Conservation (phyloP, 2,888 invertebrate genomes). For the Eilema caniola region DNA sequence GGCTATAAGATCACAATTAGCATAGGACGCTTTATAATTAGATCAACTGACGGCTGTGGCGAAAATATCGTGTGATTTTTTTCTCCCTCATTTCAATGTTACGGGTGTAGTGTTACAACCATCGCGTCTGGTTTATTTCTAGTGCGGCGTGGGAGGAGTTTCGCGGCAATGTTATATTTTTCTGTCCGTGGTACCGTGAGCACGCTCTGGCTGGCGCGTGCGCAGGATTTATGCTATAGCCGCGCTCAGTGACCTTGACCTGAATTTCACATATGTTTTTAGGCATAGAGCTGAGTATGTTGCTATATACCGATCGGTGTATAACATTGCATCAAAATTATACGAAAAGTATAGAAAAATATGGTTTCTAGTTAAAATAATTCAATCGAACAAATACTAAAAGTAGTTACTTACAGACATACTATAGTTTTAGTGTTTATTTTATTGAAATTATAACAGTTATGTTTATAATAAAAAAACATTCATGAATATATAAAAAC, state of each 20-base stretch:
- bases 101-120: constrained; percentile 82
- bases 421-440: no score
- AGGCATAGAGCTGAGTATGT: constrained; percentile 30
- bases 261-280: constrained; percentile 57
- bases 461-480: not conserved
- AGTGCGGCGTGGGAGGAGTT: constrained; percentile 75
- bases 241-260: constrained; percentile 80
- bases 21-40: constrained; percentile 60
- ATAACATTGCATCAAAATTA: not conserved
- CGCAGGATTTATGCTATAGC: constrained; percentile 45
- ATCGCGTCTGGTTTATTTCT: constrained; percentile 81
- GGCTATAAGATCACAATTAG: constrained; percentile 48
- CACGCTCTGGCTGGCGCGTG: constrained; percentile 47
- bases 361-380: not conserved
- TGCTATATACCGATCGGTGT: not conserved
- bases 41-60: constrained; percentile 54
- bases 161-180: constrained; percentile 64
- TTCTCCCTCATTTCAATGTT: constrained; percentile 66
- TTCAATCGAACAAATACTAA: not conserved
- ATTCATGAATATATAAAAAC: not conserved
- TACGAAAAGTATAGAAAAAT: not conserved
- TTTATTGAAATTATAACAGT: no score
- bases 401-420: not conserved
- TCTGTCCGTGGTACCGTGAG: constrained; percentile 53
- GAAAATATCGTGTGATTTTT: constrained; percentile 61